Base-by-base conservation (phyloP, 2,888 invertebrate species). In the Drosophila meridiana region DNA sequence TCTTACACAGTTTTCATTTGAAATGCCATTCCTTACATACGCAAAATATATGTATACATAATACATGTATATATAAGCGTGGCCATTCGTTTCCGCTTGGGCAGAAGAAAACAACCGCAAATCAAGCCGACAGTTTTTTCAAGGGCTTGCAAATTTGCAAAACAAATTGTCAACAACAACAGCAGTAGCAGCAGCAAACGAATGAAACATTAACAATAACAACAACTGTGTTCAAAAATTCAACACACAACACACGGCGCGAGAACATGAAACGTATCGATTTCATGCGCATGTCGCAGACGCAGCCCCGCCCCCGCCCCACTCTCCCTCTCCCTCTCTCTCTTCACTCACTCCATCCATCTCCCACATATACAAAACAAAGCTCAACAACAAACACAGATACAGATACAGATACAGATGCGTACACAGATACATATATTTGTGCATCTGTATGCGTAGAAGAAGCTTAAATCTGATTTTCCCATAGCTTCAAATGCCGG, bases 101-200 rank as follows among this genome's bases (percentile, higher is more conserved):
- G 40, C n/a, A 20, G 64, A 43, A 70, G 34, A 79, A 75, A 68
- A 63, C 61, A 63, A 69, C 30, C 71, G 45, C 50, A 73, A 50
- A 40, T 42, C 55, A 42, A 60, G 38, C 36, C 63, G 61, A 50
- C 52, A 57, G 48, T 43, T 67, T 67, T 67, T 83, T 85, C 88
- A 84, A 85, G 83, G 90, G 86, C 83, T 76, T 70, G 47, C 45
- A 52, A 64, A 87, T 75, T 75, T 74, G 82, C 84, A 83, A 82
- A 81, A 74, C 78, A 75, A 82, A 78, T 73, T 67, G 64, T 59
- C 45, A 59, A 71, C 45, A 68, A 48, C 32, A 74, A 47, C 62
- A 66, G 57, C 48, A 50, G 4, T 58, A 65, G 60, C 47, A 28
- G 1, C 28, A 48, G 53, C 36, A 38, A 53, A 38, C 38, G 43